Percentiles rank a stretch among this genome's conserved stretches.
phyloP scores from a whole-genome alignment of 2,888 invertebrate genomes.

The Apocheima hispidaria region DNA sequence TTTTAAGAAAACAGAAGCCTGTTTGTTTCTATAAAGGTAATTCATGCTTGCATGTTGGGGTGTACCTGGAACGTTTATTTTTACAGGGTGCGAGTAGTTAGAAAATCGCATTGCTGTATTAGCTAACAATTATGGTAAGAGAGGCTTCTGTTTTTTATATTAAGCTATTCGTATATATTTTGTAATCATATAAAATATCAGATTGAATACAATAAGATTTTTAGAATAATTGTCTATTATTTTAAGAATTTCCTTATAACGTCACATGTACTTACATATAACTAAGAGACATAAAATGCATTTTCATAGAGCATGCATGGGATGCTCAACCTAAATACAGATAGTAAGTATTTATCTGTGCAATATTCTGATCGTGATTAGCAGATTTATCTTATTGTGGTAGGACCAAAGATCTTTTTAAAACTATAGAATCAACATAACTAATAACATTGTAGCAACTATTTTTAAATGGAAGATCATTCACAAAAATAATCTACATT shows the following conservation, averaged over 20 bases:
- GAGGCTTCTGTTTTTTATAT: slow-evolving; percentile 74
- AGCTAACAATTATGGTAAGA: slow-evolving; percentile 69
- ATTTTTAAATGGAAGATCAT: too few species aligned
- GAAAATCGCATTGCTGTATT: slow-evolving; percentile 81
- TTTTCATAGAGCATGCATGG: slow-evolving; percentile 14
- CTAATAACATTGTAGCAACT: too few species aligned
- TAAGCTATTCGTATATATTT: slow-evolving; percentile 47
- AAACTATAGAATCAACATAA: too few species aligned
- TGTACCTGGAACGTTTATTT: slow-evolving; percentile 53
- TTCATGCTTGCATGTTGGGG: slow-evolving; percentile 20
- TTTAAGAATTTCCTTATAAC: slow-evolving; percentile 37
- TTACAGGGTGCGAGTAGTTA: slow-evolving; percentile 79
- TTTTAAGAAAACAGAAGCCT: slow-evolving; percentile 62
- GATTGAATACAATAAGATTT: slow-evolving; percentile 55
- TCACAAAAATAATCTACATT: too few species aligned
- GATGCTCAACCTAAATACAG: background rate
- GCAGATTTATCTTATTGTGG: too few species aligned
- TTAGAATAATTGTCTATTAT: slow-evolving; percentile 57
- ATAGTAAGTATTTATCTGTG: background rate
- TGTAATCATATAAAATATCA: slow-evolving; percentile 37
- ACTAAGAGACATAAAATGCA: background rate
- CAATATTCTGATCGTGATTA: too few species aligned
- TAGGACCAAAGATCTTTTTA: too few species aligned
- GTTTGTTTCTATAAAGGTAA: slow-evolving; percentile 21
- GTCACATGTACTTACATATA: background rate